Evolutionary conservation across 2,113 vertebrate genomes (phyloP).

Genomic region (Petroica traversi): DNA sequence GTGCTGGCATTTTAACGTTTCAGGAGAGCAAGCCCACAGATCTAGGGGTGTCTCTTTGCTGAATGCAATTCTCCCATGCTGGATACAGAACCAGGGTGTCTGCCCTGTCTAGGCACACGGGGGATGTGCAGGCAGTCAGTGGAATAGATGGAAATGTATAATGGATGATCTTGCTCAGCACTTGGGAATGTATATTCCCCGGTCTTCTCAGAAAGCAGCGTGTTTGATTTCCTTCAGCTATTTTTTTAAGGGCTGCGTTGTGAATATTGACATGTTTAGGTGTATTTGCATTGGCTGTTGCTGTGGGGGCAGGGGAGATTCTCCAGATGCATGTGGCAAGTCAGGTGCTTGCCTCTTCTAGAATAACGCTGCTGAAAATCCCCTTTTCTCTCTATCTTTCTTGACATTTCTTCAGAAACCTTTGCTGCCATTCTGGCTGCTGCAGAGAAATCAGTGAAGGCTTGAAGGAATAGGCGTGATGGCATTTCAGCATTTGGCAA

Average conservation of each 20-base stretch:
- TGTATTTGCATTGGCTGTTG: background rate
- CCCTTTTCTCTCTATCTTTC: background rate
- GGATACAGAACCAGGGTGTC: background rate
- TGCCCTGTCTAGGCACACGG: background rate
- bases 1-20: background rate
- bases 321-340: background rate
- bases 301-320: background rate
- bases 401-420: background rate
- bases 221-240: conserved; percentile 41
- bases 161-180: conserved; percentile 23
- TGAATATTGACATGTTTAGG: background rate
- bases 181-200: background rate
- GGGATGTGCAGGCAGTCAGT: background rate
- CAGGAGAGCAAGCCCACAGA: background rate
- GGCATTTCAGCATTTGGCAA: background rate
- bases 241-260: background rate
- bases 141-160: conserved; percentile 20
- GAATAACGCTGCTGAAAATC: background rate
- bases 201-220: background rate
- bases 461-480: background rate
- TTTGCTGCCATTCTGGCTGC: background rate
- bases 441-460: background rate
- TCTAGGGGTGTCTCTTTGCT: background rate
- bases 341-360: background rate
- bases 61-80: background rate